Conservation (phyloP, 2,797 vertebrate species). For the Cyclura pinguis region DNA sequence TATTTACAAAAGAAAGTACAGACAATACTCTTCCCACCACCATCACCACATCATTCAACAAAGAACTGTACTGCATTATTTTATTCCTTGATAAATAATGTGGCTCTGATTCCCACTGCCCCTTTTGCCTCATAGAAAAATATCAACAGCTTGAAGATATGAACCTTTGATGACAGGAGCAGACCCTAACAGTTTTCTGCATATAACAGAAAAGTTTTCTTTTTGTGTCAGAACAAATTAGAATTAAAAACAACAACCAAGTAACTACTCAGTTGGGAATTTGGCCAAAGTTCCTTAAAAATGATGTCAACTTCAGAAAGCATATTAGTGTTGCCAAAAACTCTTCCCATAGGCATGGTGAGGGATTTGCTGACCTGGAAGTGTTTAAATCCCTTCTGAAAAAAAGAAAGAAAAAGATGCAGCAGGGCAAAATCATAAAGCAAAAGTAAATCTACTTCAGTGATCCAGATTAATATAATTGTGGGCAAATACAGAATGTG, state of each 20-base stretch:
- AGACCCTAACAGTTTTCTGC: background rate
- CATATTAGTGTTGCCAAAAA: background rate
- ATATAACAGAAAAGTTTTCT: background rate
- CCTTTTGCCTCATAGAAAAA: slow-evolving; percentile 4
- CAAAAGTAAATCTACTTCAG: background rate
- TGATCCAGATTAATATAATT: slow-evolving; percentile 19
- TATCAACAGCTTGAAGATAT: slow-evolving; percentile 11
- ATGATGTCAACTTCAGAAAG: slow-evolving; percentile 5
- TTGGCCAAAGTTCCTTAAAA: background rate
- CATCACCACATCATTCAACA: background rate
- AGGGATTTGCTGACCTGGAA: slow-evolving; percentile 6
- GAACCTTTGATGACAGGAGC: background rate
- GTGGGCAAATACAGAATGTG: background rate
- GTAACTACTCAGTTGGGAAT: slow-evolving; percentile 2
- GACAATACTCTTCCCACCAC: background rate
- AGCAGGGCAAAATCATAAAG: slow-evolving; percentile 7
- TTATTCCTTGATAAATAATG: background rate
- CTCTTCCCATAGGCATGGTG: slow-evolving; percentile 4
- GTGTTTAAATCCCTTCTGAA: slow-evolving; percentile 9
- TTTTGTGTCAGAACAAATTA: slow-evolving; percentile 35
- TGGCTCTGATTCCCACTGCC: background rate
- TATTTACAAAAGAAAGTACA: background rate
- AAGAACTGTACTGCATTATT: background rate
- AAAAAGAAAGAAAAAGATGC: background rate
- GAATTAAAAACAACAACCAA: background rate